Conservation (phyloP, 1,140 invertebrate species). For the Uloborus diversus region DNA sequence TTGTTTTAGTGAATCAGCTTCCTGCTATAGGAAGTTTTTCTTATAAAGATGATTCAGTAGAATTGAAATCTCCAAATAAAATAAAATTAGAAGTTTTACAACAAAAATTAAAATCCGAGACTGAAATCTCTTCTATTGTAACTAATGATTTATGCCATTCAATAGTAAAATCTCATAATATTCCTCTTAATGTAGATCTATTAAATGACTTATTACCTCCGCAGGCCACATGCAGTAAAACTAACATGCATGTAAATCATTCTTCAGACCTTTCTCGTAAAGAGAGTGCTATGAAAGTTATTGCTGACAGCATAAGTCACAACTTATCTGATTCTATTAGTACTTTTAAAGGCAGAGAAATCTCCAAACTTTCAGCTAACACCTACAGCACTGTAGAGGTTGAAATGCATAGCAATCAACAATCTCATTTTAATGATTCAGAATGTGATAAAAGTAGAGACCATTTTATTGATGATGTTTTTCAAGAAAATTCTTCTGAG, state of each 20-base stretch:
- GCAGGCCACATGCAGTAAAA: not conserved
- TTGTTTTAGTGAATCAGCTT: conserved; percentile 65
- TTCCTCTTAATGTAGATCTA: conserved; percentile 3
- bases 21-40: conserved; percentile 67
- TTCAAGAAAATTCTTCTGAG: not conserved
- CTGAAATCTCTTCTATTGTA: not conserved
- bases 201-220: conserved; percentile 18
- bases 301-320: conserved; percentile 18
- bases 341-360: too few relatives aligned
- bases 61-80: conserved; percentile 30
- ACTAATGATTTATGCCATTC: not conserved
- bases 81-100: conserved; percentile 23
- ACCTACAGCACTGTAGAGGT: not conserved
- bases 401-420: not conserved
- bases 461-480: not conserved
- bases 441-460: not conserved
- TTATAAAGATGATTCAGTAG: conserved; percentile 67
- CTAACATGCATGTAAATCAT: not conserved
- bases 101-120: conserved; percentile 4
- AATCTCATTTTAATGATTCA: not conserved
- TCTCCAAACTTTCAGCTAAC: too few relatives aligned
- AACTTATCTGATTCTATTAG: too few relatives aligned
- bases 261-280: not conserved
- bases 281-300: conserved; percentile 43
- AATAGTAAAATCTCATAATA: conserved; percentile 4